Evolutionary conservation across 2,113 vertebrate genomes (phyloP), one percentile per base, ranked within the genome.

Genomic region (Xenopus laevis): DNA sequence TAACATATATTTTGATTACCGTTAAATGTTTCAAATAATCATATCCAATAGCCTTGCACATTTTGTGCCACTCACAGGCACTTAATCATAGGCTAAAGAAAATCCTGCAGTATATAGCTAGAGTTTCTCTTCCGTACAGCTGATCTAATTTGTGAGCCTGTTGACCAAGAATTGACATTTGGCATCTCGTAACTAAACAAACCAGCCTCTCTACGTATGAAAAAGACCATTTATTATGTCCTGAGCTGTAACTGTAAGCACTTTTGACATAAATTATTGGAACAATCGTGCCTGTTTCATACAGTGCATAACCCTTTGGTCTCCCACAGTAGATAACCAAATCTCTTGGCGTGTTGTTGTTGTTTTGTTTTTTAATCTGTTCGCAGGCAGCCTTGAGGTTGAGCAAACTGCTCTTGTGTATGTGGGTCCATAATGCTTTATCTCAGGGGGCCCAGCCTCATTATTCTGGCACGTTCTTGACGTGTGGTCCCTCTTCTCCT

Each of bases 401-500:
- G 76, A 74, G 81, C 74, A 78, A 72, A 79, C 79, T 74, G 23
- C 23, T 27, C 23, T 27, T 27, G 76, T 58, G 62, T 84, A 84
- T 87, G 84, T 79, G 73, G 83, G 79, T 84, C 85, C 81, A 68
- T 69, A 76, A 69, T 2, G 79, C 27, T 71, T 67, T 78, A 71
- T 71, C 64, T 74, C 46, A 2, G 53, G 1, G 78, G 79, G 83
- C 79, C 76, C 77, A 83, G 85, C 83, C 82, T 80, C 63, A 85
- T 80, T 83, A 82, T 79, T 78, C 78, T 67, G 86, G 81, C 89
- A 91, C 87, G 84, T 90, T 90, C 88, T 83, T 81, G 83, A 81
- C 88, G 91, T 92, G 92, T 89, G 91, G 89, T 84, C 89, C 6
- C 83, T 70, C 78, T 79, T 45, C 81, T 15, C 78, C 71, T 15